Evolutionary conservation across 2,797 vertebrate species (phyloP).

Genomic region (Enteromius unitaeniatus): DNA sequence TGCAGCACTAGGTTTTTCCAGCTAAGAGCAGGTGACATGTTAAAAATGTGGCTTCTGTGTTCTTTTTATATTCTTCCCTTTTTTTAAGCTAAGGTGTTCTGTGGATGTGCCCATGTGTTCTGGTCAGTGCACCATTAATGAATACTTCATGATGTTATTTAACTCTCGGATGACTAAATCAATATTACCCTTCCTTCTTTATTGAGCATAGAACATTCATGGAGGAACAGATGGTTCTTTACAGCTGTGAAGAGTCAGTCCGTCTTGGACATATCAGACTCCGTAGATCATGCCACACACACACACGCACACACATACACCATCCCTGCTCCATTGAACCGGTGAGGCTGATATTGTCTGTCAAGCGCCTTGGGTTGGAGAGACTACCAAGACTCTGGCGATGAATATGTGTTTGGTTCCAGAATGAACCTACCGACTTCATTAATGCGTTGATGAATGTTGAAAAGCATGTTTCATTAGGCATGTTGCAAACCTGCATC

Average conservation of each 20-base stretch:
- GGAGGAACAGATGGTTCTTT: constrained; percentile 45
- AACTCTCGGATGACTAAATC: constrained; percentile 60
- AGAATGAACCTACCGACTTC: constrained; percentile 16
- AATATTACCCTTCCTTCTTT: constrained; percentile 52
- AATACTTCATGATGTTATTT: constrained; percentile 64
- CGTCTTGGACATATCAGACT: constrained; percentile 22
- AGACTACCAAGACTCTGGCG: constrained; percentile 24
- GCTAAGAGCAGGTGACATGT: not conserved
- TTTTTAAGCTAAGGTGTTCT: constrained; percentile 18
- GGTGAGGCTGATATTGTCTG: constrained; percentile 61
- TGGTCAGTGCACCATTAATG: constrained; percentile 53
- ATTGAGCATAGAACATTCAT: constrained; percentile 56
- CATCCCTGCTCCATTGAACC: constrained; percentile 54
- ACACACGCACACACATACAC: constrained; percentile 32
- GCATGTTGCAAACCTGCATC: not conserved
- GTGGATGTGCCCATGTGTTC: constrained; percentile 17
- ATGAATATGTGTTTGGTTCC: constrained; percentile 22
- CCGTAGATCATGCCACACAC: constrained; percentile 30
- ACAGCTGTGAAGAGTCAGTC: constrained; percentile 25
- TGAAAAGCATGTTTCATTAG: not conserved
- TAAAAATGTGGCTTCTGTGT: not conserved
- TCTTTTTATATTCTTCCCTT: not conserved
- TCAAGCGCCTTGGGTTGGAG: constrained; percentile 53
- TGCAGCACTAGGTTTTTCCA: not conserved
- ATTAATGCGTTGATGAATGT: constrained; percentile 1